Base-by-base conservation (phyloP, 2,888 invertebrate genomes). In the Spodoptera littoralis region DNA sequence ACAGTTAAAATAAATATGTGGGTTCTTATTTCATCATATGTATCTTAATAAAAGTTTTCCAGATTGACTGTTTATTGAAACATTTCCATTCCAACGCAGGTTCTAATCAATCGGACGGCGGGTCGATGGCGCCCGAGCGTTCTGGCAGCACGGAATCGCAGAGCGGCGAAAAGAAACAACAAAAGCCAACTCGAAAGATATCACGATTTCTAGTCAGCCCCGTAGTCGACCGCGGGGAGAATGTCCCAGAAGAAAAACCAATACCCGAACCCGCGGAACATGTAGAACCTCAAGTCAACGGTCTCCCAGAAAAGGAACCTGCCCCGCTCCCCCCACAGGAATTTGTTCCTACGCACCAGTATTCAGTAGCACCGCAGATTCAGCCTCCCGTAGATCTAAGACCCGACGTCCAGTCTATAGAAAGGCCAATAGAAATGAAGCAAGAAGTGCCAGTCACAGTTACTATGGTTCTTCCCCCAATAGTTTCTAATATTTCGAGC, bases 121-220 rank as follows among this genome's bases (percentile, higher is more conserved):
- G 92, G 56, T 89, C 93, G 6, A 66, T 84, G 53, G 86, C 90
- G 41, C 83, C 90, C 5, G 93, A 93, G 5, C 90, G 92, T 0
- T 88, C 92, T 3, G 92, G 90, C 69, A 92, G 92, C 80, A 75
- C 87, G 2, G 94, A 93, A 66, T 92, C 92, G 2, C 80, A 85
- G 30, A 90, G 89, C 77, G 90, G 92, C 66, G 91, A 91, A 43
- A 90, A 90, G 63, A 94, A 94, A 65, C 89, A 91, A 18, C 90
- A 95, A 9, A 96, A 96, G 77, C 95, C 96, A 52, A 95, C 95
- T 46, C 93, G 97, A 65, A 97, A 97, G 88, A 97, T 97, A 80
- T 97, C 97, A 41, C 94, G 97, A 62, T 98, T 98, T 91, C 95
- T 97, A 86, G 97, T 98, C 77, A 97, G 97, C 88, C 97, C 97